Base-by-base conservation (phyloP, 2,113 vertebrate genomes). In the Saguinus midas region DNA sequence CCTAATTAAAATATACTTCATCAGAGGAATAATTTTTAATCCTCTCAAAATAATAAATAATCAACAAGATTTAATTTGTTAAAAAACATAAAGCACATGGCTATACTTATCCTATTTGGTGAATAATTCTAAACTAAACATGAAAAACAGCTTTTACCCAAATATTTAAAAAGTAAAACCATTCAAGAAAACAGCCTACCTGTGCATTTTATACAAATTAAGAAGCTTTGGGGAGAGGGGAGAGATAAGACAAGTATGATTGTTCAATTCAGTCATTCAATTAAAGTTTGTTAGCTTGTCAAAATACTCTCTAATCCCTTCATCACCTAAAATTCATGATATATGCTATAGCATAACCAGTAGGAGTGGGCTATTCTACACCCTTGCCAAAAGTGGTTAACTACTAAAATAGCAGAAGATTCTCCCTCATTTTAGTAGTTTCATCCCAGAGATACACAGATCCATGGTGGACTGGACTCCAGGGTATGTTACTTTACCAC, bases 101-200 rank as follows among this genome's bases (percentile, higher is more conserved):
- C 43, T 86, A 83, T 55, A 70, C n/a, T 95, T 95, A 66, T 8
- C 86, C 72, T 92, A 50, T 85, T 85, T 87, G 37, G 70, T 95
- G 27, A 95, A 11, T 90, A 92, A 94, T 79, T 97, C 70, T 93
- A 81, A 78, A 75, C 1, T 40, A 95, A 87, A 93, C 50, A 80
- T 58, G 25, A 23, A 72, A 90, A 89, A 94, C 1, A 85, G 35
- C 73, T 91, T 87, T 72, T 23, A 92, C 16, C 8, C 21, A 64
- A 93, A 82, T 43, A 80, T n/a, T 70, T 70, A 82, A 91, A 96
- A 92, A 27, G 29, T 50, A 96, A 91, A 86, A 85, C 23, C 16
- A 40, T 90, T 90, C 81, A 93, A 93, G 75, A 66, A 96, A 93
- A 93, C 25, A 75, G 45, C 27, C 10, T 72, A 73, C 17, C 55